phyloP scores from a whole-genome alignment of 2,888 invertebrate genomes.

The Drosophila austrosaltans region DNA sequence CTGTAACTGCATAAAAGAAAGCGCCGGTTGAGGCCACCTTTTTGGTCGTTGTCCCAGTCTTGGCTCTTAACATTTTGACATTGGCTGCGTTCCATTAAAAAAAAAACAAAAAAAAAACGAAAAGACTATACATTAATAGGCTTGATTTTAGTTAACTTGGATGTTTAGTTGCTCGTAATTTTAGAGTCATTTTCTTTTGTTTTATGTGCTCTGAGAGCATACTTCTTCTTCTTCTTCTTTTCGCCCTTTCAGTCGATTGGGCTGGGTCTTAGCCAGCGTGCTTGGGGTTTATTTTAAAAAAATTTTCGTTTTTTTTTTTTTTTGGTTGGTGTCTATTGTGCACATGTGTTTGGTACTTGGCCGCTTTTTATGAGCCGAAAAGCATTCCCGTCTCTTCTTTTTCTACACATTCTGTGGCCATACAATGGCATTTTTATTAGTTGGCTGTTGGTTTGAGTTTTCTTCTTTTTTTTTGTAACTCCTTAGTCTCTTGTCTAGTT shows the following conservation, averaged over 20 bases:
- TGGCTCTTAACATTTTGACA: conserved; percentile 74
- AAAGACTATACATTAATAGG: conserved; percentile 62
- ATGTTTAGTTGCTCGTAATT: conserved; percentile 20
- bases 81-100: conserved; percentile 69
- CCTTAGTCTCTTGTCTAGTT: conserved; percentile 10
- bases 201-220: conserved; percentile 8
- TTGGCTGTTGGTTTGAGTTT: background rate
- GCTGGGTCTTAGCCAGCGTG: background rate
- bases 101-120: conserved; percentile 20
- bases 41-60: conserved; percentile 35
- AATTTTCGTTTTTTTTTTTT: conserved; percentile 16
- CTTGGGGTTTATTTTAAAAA: too few relatives aligned
- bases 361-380: conserved; percentile 63
- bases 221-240: background rate
- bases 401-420: conserved; percentile 61
- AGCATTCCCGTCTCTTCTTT: conserved; percentile 42
- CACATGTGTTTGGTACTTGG: conserved; percentile 71
- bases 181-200: conserved; percentile 15
- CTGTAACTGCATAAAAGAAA: conserved; percentile 67
- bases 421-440: conserved; percentile 68
- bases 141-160: conserved; percentile 48
- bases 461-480: conserved; percentile 32
- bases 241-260: background rate
- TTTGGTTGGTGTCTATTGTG: conserved; percentile 46
- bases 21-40: conserved; percentile 51